Base-by-base conservation (phyloP, 2,888 invertebrate species). In the Abscondita cerata region DNA sequence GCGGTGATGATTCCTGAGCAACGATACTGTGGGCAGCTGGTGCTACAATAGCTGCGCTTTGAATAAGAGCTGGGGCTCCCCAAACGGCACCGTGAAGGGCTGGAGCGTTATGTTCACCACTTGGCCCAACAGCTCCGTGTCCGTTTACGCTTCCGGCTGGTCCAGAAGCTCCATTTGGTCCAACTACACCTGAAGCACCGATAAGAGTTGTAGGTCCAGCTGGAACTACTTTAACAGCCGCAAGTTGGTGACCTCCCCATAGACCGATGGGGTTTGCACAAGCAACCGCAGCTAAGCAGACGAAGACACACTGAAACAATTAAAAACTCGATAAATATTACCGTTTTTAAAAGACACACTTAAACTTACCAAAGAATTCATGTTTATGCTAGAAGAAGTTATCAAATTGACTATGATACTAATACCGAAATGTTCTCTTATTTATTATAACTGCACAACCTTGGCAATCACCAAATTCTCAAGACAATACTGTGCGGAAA, bases 221-320 rank as follows among this genome's bases (percentile, higher is more conserved):
- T 2, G 51, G 51, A 18, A 51, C 51, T 51, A 51, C 51, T 8
- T 51, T 51, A 15, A 13, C 11, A 11, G 54, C 52, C 2, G 20
- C 54, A 16, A 18, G 34, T 6, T 56, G 60, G 18, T 53, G 55
- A 19, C 50, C 46, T 11, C n/a, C 59, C 9, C 11, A 13, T 11
- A 54, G 34, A 20, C 62, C 67, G 15, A 51, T 55, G 0, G 67
- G 70, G 59, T 66, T 69, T 25, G 70, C 69, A 16, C 34, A 57
- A 65, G 70, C 69, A 18, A 56, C 19, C 6, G 66, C 68, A 25
- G 66, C 71, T 66, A 71, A 58, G 58, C 69, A 66, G 58, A 69
- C 71, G n/a, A n/a, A n/a, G n/a, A n/a, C n/a, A n/a, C n/a, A n/a
- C n/a, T n/a, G n/a, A n/a, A n/a, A n/a, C n/a, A n/a, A n/a, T n/a